Base-by-base conservation (phyloP, 2,797 vertebrate genomes). In the Microctenopoma steveboyesi region DNA sequence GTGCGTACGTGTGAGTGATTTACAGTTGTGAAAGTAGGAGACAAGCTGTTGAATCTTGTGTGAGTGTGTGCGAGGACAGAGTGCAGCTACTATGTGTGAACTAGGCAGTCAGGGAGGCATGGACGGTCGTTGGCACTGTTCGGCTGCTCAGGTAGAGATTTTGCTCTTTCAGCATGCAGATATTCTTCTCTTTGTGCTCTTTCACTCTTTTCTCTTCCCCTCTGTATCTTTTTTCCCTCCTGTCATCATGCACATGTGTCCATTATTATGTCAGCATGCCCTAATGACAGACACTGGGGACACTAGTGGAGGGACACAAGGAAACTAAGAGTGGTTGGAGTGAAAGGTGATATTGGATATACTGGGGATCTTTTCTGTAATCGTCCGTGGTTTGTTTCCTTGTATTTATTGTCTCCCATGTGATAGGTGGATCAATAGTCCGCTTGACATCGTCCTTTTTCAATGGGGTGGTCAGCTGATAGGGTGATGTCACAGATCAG, bases 111-210 rank as follows among this genome's bases (percentile, higher is more conserved):
- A 91, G 89, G 86, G 87, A 83, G 90, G 90, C 81, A 86, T 91
- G 86, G 90, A 93, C 42, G 91, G 90, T 46, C 92, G 91, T 50
- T 93, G 92, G 92, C 92, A 93, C 72, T 93, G 92, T 84, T 92
- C 92, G 61, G 91, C 91, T 74, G 90, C 92, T 88, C 92, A 93
- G 92, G 92, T 93, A 93, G 84, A 89, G 48, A 78, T 77, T 84
- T 88, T 63, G 25, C 61, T 88, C 73, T 86, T 91, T 89, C 62
- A 68, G 86, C 88, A 89, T 91, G 90, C 86, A 62, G 57, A 76
- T 69, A 28, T 72, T 25, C 28, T 25, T 74, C 37, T 49, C 40
- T 62, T 59, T 30, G 15, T 60, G 45, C 53, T 63, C 37, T 51
- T 40, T 58, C 48, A 33, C 51, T 42, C 27, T 28, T n/a, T 62